A percentile compares a stretch with the other conserved stretches of the same genome.
Evolutionary conservation across 2,113 vertebrate species (phyloP).

Genomic region (Hassar affinis): DNA sequence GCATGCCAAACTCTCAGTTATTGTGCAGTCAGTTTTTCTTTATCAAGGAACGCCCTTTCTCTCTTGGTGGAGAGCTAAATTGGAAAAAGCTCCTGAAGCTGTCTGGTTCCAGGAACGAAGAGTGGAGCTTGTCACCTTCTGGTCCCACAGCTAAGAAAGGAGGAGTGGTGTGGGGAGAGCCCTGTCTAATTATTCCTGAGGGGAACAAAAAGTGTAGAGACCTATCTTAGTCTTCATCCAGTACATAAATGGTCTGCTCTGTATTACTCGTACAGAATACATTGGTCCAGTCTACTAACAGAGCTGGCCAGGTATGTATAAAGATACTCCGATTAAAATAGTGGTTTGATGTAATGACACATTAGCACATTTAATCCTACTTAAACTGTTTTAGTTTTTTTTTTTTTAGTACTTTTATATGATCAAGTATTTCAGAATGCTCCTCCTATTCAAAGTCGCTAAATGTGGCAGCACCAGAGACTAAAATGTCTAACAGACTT

Average conservation of each 20-base stretch:
- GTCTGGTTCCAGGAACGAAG: constrained; percentile 60
- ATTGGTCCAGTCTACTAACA: background rate
- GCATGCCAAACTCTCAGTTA: background rate
- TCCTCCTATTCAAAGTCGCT: background rate
- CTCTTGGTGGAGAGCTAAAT: constrained; percentile 64
- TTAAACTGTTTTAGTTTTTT: background rate
- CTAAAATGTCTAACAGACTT: background rate
- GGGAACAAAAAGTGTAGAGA: constrained; percentile 36
- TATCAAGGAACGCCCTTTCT: constrained; percentile 51
- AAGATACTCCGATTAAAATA: background rate
- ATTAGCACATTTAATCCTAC: background rate
- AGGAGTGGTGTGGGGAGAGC: constrained; percentile 61
- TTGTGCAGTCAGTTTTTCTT: constrained; percentile 61
- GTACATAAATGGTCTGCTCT: background rate
- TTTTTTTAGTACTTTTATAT: background rate
- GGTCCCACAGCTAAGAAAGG: constrained; percentile 52
- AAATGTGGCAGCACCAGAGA: background rate
- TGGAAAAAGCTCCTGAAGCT: constrained; percentile 68
- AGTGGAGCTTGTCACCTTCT: constrained; percentile 64
- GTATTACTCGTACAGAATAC: background rate
- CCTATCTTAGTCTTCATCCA: background rate
- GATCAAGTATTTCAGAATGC: background rate
- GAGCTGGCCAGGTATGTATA: background rate
- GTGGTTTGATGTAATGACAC: background rate
- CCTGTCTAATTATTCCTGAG: constrained; percentile 56